Conservation (phyloP, 2,797 vertebrate species). For the Gymnoscopelus microlampas region DNA sequence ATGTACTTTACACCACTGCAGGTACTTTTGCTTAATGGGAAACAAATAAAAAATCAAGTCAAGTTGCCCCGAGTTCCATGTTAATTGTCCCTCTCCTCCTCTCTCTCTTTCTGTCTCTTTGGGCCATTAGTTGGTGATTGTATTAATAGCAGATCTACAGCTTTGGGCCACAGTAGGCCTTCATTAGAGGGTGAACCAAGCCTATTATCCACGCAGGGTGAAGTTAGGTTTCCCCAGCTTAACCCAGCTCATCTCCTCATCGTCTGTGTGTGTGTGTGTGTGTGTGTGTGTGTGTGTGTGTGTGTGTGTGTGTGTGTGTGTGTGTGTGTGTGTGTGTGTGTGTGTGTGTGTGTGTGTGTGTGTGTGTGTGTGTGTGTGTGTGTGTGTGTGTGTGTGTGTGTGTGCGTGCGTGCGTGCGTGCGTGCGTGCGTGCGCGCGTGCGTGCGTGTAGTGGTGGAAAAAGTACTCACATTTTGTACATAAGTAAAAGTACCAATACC, state of each 20-base stretch:
- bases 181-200: conserved; percentile 72
- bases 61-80: no score
- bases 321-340: no score
- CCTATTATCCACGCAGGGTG: conserved; percentile 55
- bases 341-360: no score
- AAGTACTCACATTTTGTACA: no score
- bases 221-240: conserved; percentile 59
- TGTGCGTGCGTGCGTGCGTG: background rate
- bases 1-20: no score
- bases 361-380: conserved; percentile 16
- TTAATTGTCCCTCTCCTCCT: background rate
- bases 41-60: no score
- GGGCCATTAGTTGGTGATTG: conserved; percentile 72
- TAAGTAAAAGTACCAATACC: no score
- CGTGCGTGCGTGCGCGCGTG: conserved; percentile 15
- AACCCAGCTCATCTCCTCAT: conserved; percentile 60
- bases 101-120: conserved; percentile 36
- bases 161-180: conserved; percentile 68
- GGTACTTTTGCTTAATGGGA: no score
- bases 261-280: background rate
- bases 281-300: background rate
- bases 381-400: conserved; percentile 6
- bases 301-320: background rate
- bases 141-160: conserved; percentile 69
- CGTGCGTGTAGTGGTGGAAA: background rate